These are phyloP conservation scores for Pygmarrhopalites habei DNA, from an alignment of 1,140 invertebrate genomes.

Conservation along the genomic window DNA sequence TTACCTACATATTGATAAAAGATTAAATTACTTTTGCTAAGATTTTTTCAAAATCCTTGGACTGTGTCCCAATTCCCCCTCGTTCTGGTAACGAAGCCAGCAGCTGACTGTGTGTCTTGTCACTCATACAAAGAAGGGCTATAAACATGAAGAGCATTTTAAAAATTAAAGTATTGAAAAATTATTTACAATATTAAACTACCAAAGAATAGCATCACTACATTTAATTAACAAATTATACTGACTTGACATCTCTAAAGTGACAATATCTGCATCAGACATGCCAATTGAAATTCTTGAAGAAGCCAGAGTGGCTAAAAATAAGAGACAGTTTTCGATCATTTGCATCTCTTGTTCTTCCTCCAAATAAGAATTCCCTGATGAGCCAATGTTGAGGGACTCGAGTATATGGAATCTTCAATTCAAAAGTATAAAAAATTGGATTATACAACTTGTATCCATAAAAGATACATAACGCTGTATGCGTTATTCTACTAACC, in stretches of 20 bases:
- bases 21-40: constrained; percentile 56
- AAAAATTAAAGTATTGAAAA: too few species aligned
- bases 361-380: constrained; percentile 56
- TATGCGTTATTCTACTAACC: constrained; percentile 69
- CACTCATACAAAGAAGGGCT: constrained; percentile 80
- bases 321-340: constrained; percentile 85
- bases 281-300: constrained; percentile 84
- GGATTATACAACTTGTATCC: too few species aligned
- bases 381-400: constrained; percentile 65
- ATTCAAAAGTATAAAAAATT: too few species aligned
- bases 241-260: constrained; percentile 90
- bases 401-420: constrained; percentile 70
- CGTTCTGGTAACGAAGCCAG: constrained; percentile 92
- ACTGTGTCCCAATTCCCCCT: constrained; percentile 75
- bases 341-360: constrained; percentile 75
- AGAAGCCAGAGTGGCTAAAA: constrained; percentile 79
- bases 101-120: constrained; percentile 90
- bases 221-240: too few species aligned
- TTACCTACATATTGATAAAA: background rate
- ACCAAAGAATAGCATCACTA: too few species aligned
- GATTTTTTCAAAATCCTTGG: constrained; percentile 78
- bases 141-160: too few species aligned
- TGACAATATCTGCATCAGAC: constrained; percentile 62
- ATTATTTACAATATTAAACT: too few species aligned
- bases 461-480: too few species aligned